Base-by-base conservation (phyloP, 2,888 invertebrate genomes). In the Drosophila ezoana region DNA sequence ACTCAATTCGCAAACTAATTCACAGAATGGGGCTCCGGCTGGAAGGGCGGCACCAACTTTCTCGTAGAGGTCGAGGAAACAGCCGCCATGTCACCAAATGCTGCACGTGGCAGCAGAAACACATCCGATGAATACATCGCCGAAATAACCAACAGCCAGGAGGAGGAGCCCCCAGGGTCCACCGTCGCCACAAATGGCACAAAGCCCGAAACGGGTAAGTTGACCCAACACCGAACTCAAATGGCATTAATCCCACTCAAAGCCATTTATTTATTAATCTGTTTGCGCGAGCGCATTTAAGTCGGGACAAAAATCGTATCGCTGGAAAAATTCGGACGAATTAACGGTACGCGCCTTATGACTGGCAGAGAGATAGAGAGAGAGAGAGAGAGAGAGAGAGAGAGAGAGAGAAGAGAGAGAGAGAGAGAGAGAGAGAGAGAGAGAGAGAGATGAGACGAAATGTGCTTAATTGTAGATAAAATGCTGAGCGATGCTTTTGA, bases 21-120 rank as follows among this genome's bases (percentile, higher is more conserved):
- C 49, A 13, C 76, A 92, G 92, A 92, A 91, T 92, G 92, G 92
- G 92, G 91, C 73, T 91, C 92, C 56, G 92, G 91, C 54, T 91
- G 91, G 91, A 84, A 81, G 54, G 91, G 92, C 54, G 92, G 91
- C 66, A 90, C 92, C 69, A 91, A 90, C 71, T 91, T 92, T 69
- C 89, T 92, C 49, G 91, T 92, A 53, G 92, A 92, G 87, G 91
- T 92, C 74, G 91, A 92, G 69, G 90, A 92, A 79, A 90, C 91
- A 48, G 84, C 88, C 16, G 75, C 88, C 73, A 79, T 80, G 62
- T 72, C 89, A 37, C 65, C 85, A 8, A 66, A 72, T 35, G 61
- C 56, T 1, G 67, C 81, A 51, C 62, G 47, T 14, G 63, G 71
- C 45, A 69, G 58, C 58, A 74, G 51, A 61, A 79, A 57, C 62